Conservation (phyloP, 2,797 vertebrate species). For the Orestias chungarensis region DNA sequence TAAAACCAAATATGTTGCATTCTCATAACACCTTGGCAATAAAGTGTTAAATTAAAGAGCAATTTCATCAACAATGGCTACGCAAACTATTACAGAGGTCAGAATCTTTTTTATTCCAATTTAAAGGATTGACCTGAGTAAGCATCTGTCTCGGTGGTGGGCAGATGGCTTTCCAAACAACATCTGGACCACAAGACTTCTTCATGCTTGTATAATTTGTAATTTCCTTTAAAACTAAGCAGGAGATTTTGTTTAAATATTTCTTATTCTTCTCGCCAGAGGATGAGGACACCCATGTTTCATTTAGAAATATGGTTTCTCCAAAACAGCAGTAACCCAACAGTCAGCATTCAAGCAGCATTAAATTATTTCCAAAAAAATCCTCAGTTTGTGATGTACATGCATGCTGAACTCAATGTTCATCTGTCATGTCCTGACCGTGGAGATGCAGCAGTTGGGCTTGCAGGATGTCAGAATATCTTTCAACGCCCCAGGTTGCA, state of each 20-base stretch:
- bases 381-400: conserved; percentile 3
- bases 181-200: conserved; percentile 32
- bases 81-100: not conserved
- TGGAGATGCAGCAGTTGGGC: conserved; percentile 9
- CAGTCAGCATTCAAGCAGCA: conserved; percentile 26
- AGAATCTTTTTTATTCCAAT: not conserved
- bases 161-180: conserved; percentile 28
- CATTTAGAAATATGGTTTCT: conserved; percentile 40
- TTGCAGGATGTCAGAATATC: conserved; percentile 18
- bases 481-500: conserved; percentile 11
- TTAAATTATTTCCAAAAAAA: conserved; percentile 52
- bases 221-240: not conserved
- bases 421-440: conserved; percentile 4
- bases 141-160: conserved; percentile 6
- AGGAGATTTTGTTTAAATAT: conserved; percentile 4
- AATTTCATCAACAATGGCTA: not conserved
- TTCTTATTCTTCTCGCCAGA: conserved; percentile 7
- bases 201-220: conserved; percentile 23
- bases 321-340: conserved; percentile 20
- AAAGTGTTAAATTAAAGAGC: not conserved
- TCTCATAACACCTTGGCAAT: not conserved
- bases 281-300: conserved; percentile 37
- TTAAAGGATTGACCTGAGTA: not conserved
- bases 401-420: conserved; percentile 13
- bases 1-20: too few species aligned